Evolutionary conservation across 2,113 vertebrate species (phyloP), one percentile per base, ranked within the genome.

Genomic region (Podocnemis expansa): DNA sequence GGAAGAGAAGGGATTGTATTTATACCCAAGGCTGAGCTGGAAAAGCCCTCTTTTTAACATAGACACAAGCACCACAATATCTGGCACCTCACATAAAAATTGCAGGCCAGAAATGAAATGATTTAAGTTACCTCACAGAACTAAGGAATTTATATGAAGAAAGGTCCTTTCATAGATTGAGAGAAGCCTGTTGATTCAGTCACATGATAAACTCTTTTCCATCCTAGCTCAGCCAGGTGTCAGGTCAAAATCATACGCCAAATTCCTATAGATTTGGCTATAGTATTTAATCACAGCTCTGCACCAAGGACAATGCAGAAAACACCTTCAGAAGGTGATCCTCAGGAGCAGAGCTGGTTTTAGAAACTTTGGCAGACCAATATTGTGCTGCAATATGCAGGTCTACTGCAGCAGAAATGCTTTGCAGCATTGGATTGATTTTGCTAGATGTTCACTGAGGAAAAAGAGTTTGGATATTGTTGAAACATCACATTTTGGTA

Each of bases 391-490:
- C 9, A 93, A 80, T 41, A 80, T 95, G 82, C 85, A 89, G 94
- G 91, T 84, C 81, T 78, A 93, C 55, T 49, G 56, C 87, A 97
- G 96, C 88, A 85, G 96, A 76, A 94, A 88, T 16, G 86, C 85
- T 31, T 52, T 91, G n/a, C 82, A 82, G 88, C 86, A 93, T 91
- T 70, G 31, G 19, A 38, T 45, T 91, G 92, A 96, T 84, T 73
- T 34, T 14, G 87, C 55, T 92, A 95, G 95, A 96, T 96, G 95
- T 94, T 91, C 95, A 88, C 76, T 91, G 43, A 84, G 95, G 90
- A 89, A 82, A 96, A 6, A 92, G 93, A 95, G 90, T 86, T 93
- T 51, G 94, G 94, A 92, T 84, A n/a, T 88, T 45, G 79, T 91
- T 80, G 88, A 92, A 91, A 47, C 91, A 70, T 38, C 4, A 17